Evolutionary conservation across 2,888 invertebrate genomes (phyloP), one percentile per base, ranked within the genome.

Genomic region (Seira sanloemensis): DNA sequence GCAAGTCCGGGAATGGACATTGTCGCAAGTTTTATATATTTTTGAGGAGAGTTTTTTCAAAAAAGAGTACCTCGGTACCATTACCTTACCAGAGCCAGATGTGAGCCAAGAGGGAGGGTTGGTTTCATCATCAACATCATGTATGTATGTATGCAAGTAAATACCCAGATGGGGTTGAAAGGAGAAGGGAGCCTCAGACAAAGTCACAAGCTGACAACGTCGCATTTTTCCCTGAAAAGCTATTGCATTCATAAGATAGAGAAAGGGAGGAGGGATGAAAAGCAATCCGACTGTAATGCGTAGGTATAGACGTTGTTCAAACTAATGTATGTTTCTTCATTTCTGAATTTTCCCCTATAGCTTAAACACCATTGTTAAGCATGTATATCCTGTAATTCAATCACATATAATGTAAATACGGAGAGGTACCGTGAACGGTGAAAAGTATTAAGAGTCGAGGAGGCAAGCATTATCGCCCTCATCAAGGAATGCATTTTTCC

Each of bases 41-140:
- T n/a, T n/a, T n/a, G n/a, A n/a, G n/a, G 12, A 37, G 37, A 37
- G 12, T 37, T 7, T 37, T 7, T 37, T 37, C 37, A 37, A 37
- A 37, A 12, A 4, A 37, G 4, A 37, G 37, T 12, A 37, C 12
- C 12, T 7, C 37, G 37, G 5, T 37, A 37, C 37, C 12, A 37
- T 12, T 4, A 37, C 37, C 37, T 37, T 12, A 4, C 37, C 37
- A 37, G 12, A 4, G 12, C 37, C 37, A 37, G 37, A 37, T 37
- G 37, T 79, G 79, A 80, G 27, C 21, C 58, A 27, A 80, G 37
- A 26, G 24, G 26, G 74, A 80, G 80, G 80, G 80, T 75, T 80
- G 80, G n/a, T 80, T 74, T 80, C 80, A 21, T 80, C 54, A n/a
- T 58, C 72, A 50, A 16, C 24, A 46, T 72, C 26, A 2, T 37